A percentile compares a stretch with the other conserved stretches of the same genome.
Conservation (phyloP, 2,888 invertebrate species). For the Megalurothrips usitatus region DNA sequence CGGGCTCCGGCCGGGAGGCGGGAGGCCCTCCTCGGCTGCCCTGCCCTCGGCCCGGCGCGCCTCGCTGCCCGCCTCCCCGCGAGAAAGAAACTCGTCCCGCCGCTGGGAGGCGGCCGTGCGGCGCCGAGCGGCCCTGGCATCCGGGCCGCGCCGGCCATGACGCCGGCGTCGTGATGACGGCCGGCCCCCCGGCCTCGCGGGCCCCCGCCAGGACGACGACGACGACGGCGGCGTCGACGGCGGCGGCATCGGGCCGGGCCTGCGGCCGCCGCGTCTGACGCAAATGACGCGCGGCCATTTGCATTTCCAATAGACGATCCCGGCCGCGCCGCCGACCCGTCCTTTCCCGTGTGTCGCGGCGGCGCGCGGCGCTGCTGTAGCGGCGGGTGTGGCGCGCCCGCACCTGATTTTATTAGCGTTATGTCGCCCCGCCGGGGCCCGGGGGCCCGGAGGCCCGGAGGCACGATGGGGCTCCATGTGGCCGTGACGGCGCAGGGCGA, state of each 20-base stretch:
- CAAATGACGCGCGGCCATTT: background rate
- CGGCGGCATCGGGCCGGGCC: background rate
- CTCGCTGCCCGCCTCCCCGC: background rate
- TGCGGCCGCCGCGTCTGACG: background rate
- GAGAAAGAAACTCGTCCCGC: slow-evolving; percentile 3
- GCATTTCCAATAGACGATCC: slow-evolving; percentile 18
- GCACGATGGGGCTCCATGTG: background rate
- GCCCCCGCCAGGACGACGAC: too few species aligned
- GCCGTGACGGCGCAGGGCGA: background rate
- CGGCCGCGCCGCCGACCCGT: background rate
- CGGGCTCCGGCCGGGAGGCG: too few species aligned
- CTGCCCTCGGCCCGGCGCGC: background rate
- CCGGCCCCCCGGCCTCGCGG: too few species aligned
- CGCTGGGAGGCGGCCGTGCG: background rate
- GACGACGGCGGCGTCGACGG: background rate
- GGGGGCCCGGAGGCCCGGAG: background rate
- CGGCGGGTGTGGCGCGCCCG: too few species aligned
- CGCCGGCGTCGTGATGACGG: background rate
- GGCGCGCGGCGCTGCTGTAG: too few species aligned
- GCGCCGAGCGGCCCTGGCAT: background rate
- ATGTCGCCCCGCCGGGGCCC: background rate
- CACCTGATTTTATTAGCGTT: too few species aligned
- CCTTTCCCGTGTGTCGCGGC: background rate
- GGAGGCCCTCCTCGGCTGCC: too few species aligned
- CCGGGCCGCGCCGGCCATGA: background rate